These are phyloP conservation scores for Rhabdomys pumilio DNA, from an alignment of 2,797 vertebrate genomes.

Conservation along the genomic window DNA sequence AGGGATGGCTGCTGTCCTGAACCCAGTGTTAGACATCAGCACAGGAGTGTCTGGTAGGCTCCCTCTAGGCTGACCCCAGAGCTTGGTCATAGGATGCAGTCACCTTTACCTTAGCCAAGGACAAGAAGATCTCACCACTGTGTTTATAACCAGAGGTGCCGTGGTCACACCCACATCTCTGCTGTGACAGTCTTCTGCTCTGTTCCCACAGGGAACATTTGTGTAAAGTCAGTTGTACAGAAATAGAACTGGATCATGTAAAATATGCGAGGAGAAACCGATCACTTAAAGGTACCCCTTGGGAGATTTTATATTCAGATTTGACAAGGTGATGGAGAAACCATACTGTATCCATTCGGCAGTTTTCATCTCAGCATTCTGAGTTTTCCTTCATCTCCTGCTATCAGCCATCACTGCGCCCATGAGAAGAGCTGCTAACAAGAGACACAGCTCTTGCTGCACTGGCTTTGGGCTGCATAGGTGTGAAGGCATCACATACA, in stretches of 20 bases:
- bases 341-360: background rate
- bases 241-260: constrained; percentile 63
- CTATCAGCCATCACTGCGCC: background rate
- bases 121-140: rapidly evolving
- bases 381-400: background rate
- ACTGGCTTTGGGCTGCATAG: background rate
- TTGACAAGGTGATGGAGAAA: constrained; percentile 26
- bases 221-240: background rate
- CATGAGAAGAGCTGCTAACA: background rate
- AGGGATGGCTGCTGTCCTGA: background rate
- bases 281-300: constrained; percentile 26
- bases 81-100: too few species aligned
- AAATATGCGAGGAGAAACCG: constrained; percentile 29
- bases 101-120: background rate
- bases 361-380: background rate
- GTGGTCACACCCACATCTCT: background rate
- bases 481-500: background rate
- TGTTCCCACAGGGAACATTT: background rate
- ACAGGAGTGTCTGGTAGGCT: background rate
- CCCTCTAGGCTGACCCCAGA: background rate
- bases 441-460: background rate
- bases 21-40: background rate
- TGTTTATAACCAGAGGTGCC: background rate
- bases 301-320: constrained; percentile 64
- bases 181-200: background rate